Evolutionary conservation across 2,888 invertebrate genomes (phyloP), one percentile per base, ranked within the genome.

Genomic region (Sesia apiformis): DNA sequence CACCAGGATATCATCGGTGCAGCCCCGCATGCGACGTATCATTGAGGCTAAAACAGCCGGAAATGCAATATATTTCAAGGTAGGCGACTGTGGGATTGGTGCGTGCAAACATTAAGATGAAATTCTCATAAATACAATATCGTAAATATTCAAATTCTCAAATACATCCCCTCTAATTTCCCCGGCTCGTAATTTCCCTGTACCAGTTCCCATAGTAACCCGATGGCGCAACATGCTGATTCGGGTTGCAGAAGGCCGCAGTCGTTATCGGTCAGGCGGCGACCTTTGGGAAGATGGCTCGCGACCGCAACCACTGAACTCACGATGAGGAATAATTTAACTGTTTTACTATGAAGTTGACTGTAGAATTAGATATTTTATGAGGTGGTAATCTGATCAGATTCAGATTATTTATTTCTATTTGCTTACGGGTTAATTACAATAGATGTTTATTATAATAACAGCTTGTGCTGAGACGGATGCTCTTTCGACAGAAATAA

Each of bases 251-350:
- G 81, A 82, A 84, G 81, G 81, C 81, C 78, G 78, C 73, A 81
- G 72, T 86, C 86, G 86, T 86, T 86, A 86, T 86, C 86, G 86
- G 86, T 86, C 86, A 85, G 74, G 67, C 62, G 57, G 61, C 67
- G 78, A 81, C 86, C 85, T 85, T 85, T 85, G 67, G 61, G 81
- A 78, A 77, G 85, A 85, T 81, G 81, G 72, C 70, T 68, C 78
- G 69, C 60, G 60, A 55, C 55, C 57, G 56, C 55, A 54, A 52
- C 50, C 43, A 49, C 53, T 52, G 49, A 23, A 38, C 52, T 51
- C 53, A 49, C 54, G 46, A 46, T 46, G 46, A n/a, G 8, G 46
- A 46, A 46, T 46, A 46, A 46, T 46, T 46, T 46, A 46, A 46
- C 8, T 23, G 46, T 5, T 46, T 46, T 8, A 46, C 46, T 46